These are phyloP conservation scores for Sphaeridia pumilis DNA, from an alignment of 2,888 invertebrate species.

Conservation along the genomic window DNA sequence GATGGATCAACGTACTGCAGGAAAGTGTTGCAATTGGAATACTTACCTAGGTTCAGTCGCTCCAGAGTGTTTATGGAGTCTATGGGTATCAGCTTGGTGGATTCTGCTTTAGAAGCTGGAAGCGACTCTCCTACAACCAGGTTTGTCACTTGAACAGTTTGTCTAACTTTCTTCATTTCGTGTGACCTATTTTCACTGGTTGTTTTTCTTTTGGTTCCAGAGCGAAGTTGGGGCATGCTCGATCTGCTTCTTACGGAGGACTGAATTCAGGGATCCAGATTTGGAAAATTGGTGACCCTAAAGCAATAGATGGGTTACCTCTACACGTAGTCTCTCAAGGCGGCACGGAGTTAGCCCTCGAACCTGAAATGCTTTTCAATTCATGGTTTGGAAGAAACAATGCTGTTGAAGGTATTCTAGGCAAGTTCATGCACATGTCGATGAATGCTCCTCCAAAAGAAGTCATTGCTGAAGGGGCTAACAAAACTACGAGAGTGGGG, in stretches of 20 bases:
- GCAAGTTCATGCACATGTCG: conserved; percentile 19
- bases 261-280: conserved; percentile 21
- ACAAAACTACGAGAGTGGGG: conserved; percentile 15
- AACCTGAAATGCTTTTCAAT: conserved; percentile 4
- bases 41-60: conserved; percentile 29
- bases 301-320: conserved; percentile 14
- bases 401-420: conserved; percentile 24
- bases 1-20: conserved; percentile 29
- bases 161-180: not conserved
- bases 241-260: conserved; percentile 31
- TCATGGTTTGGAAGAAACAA: conserved; percentile 14
- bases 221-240: conserved; percentile 15
- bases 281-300: conserved; percentile 19
- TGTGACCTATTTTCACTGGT: not conserved
- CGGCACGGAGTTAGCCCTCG: not conserved
- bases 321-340: conserved; percentile 4
- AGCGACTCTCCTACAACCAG: conserved; percentile 14
- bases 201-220: conserved; percentile 5
- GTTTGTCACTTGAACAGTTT: not conserved
- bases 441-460: too few species aligned
- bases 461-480: not conserved
- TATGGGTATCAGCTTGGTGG: conserved; percentile 29
- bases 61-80: conserved; percentile 29
- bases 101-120: conserved; percentile 27
- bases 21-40: conserved; percentile 29